Evolutionary conservation across 2,888 invertebrate species (phyloP), one percentile per base, ranked within the genome.

Genomic region (Rhabditophanes sp.): DNA sequence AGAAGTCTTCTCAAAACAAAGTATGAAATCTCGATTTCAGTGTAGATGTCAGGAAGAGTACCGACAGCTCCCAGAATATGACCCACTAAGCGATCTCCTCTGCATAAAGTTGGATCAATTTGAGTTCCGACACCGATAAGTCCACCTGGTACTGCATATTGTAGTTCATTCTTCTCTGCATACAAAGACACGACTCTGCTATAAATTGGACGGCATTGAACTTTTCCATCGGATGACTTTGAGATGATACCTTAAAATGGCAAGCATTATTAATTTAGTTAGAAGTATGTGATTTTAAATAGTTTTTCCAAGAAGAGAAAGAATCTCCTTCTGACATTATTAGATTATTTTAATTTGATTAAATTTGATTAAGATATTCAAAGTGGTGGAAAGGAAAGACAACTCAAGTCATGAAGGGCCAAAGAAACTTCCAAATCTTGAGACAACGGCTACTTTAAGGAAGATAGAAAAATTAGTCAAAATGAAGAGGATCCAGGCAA

Each of bases 131-230:
- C 93, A 74, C 77, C 96, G 64, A 99, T 96, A 31, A 96, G 75
- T n/a, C 96, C 96, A 45, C 96, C 96, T 36, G 96, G 96, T 34
- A 93, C 96, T 15, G 96, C 96, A 69, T 82, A 96, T 68, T 90
- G 87, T 37, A 99, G 74, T 67, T 71, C 88, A 70, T 99, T 99
- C 70, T 93, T 87, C 69, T 96, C 96, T 24, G 96, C 83, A 69
- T 80, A 90, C 38, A 99, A 73, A 1, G 93, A 93, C 11, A 96
- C 85, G 65, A 96, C 90, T 12, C 26, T 37, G 44, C 1, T 90
- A 93, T 70, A 83, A 60, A 96, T 93, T 9, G 96, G 96, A 47
- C 79, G 77, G 68, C 96, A 99, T 2, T 84, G 84, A 43, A 96
- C 72, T 66, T 81, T 83, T 46, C 93, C 93, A 65, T 90, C 87